Base-by-base conservation (phyloP, 2,113 vertebrate genomes). In the Nannobrachium achirus region DNA sequence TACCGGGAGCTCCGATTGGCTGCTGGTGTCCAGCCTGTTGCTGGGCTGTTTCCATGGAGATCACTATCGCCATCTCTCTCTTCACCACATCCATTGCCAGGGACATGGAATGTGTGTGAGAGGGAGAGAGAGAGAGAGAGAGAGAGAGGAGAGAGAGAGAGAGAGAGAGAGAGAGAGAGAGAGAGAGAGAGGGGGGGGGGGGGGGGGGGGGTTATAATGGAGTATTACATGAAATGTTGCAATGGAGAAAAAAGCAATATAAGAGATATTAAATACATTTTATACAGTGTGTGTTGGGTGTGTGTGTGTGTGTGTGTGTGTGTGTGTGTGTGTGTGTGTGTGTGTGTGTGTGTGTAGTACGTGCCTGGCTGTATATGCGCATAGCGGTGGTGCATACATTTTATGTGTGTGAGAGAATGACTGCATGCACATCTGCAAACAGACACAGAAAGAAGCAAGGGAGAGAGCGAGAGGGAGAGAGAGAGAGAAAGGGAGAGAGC, bases 1-100 rank as follows among this genome's bases (percentile, higher is more conserved):
- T 33, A 33, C 52, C 14, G 46, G 19, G 0, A 14, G 25, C 69
- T 78, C 51, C 14, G 69, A 91, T 91, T 92, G 91, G 90, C 13
- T 68, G 53, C 16, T 2, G 40, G 69, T 50, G 66, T 42, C 13
- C 49, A 90, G 87, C 82, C 89, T 91, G 89, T 92, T 92, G 90
- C 90, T 84, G 83, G 87, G 89, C 81, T 89, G 89, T 92, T 91
- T 88, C 87, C 88, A 89, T 91, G 86, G 91, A 70, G 87, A 91
- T 90, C 75, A 73, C 25, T 33, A 33, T 33, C 25, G 6, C 25
- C 25, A 33, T 33, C 25, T 33, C 25, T 5, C 25, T 33, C 25
- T n/a, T n/a, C 10, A 8, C 53, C 16, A 39, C 18, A 58, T 50
- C 15, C 10, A 9, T 62, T 19, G 13, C 40, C 33, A 61, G 63